Evolutionary conservation across 2,888 invertebrate species (phyloP), one percentile per base, ranked within the genome.

Genomic region (Eumerus sabulonum): DNA sequence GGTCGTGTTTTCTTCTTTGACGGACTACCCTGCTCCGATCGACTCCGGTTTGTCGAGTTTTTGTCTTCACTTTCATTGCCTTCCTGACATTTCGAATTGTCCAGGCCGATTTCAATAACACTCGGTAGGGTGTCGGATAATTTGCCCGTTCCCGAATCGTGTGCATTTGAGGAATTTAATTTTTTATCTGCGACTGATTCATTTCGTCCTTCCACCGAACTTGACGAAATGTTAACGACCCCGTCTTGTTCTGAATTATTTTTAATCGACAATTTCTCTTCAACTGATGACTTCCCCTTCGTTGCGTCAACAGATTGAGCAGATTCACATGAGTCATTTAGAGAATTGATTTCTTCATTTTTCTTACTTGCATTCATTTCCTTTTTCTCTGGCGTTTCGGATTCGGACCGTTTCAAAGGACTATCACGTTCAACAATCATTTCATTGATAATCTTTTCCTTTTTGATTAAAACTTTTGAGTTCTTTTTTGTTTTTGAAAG

Each of bases 381-480:
- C 27, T 27, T 27, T 27, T 48, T 48, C 4, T 17, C n/a, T n/a
- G 14, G 3, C n/a, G n/a, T n/a, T n/a, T n/a, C n/a, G n/a, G n/a
- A n/a, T n/a, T n/a, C n/a, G n/a, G n/a, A n/a, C n/a, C n/a, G n/a
- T n/a, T n/a, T n/a, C n/a, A n/a, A n/a, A 12, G 57, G 59, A 17
- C 13, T 1, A 9, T 36, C 51, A 56, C 14, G 68, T 64, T 17
- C 44, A 11, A 35, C 12, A 9, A 38, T 9, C 53, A 59, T 38
- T n/a, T 17, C 27, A 50, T 59, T 51, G n/a, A 42, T 40, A 9
- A n/a, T 12, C 9, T 57, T 60, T 16, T 76, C 76, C 18, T 59
- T 71, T 71, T 76, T 76, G 3, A 76, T 13, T 0, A 45, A 13
- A 4, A 63, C 48, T 63, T 59, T 63, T 12, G 53, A 13, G 9